phyloP scores from a whole-genome alignment of 2,113 vertebrate genomes.

The Phylloscopus whistleri region DNA sequence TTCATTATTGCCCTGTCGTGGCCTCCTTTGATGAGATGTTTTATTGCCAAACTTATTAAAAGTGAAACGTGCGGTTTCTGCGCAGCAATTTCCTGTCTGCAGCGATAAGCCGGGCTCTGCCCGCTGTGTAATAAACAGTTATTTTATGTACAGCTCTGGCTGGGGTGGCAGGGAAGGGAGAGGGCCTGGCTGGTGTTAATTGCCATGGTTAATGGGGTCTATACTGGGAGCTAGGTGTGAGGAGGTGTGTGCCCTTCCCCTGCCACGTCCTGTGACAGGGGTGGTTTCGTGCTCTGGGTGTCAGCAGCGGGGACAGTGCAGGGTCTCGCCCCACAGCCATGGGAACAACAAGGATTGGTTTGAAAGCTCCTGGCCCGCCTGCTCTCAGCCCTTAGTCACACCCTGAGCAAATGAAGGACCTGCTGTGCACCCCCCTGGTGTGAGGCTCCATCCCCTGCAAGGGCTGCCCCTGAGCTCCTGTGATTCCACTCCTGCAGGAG shows the following conservation, averaged over 20 bases:
- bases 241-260: not conserved
- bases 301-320: not conserved
- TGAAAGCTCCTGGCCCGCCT: not conserved
- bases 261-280: not conserved
- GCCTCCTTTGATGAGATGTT: constrained; percentile 67
- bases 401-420: not conserved
- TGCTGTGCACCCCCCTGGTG: accelerated
- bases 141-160: constrained; percentile 54
- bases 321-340: accelerated
- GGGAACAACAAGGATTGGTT: not conserved
- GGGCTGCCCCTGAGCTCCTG: not conserved
- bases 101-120: constrained; percentile 66
- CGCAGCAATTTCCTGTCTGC: constrained; percentile 73
- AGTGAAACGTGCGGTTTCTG: constrained; percentile 66
- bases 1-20: constrained; percentile 71
- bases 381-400: not conserved
- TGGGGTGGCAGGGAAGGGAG: not conserved
- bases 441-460: not conserved
- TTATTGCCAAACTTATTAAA: constrained; percentile 77
- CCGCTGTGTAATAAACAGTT: constrained; percentile 67
- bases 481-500: not conserved
- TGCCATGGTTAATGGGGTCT: constrained; percentile 66
- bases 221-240: not conserved
- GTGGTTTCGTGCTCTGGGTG: not conserved
- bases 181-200: constrained; percentile 46